Percentiles rank a stretch among this genome's conserved stretches.
These are phyloP conservation scores for Gavialis gangeticus DNA, from an alignment of 2,113 vertebrate genomes.

Conservation along the genomic window DNA sequence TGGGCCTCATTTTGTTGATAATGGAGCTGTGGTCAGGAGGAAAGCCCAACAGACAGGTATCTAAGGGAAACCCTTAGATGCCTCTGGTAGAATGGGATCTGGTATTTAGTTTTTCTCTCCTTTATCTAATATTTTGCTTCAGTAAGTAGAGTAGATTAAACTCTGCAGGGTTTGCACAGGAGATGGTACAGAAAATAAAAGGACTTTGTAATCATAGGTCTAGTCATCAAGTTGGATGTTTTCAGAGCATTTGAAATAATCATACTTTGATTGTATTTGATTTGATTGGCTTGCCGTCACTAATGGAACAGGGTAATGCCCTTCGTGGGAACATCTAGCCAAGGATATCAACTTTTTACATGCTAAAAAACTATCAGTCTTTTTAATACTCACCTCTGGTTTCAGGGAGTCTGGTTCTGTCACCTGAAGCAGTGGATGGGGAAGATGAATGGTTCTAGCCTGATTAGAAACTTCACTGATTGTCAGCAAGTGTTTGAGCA, in stretches of 20 bases:
- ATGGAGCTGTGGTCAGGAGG: too few relatives aligned
- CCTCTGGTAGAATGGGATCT: too few relatives aligned
- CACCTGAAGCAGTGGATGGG: background rate
- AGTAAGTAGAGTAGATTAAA: background rate
- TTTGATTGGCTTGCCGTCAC: background rate
- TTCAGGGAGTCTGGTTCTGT: background rate
- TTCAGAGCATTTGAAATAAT: background rate
- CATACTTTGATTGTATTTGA: background rate
- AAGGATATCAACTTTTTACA: background rate
- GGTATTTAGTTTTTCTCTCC: background rate
- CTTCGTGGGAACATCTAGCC: background rate
- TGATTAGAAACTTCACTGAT: background rate
- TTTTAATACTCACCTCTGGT: background rate
- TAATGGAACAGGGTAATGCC: background rate
- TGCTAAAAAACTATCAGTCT: background rate
- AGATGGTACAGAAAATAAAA: background rate
- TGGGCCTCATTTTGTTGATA: too few relatives aligned
- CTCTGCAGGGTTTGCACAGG: background rate
- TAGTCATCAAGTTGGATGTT: background rate
- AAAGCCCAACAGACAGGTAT: too few relatives aligned
- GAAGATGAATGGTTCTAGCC: background rate
- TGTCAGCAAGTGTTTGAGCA: background rate
- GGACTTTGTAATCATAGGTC: background rate
- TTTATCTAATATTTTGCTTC: background rate
- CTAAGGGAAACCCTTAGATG: too few relatives aligned